These are phyloP conservation scores for Littorina saxatilis DNA, from an alignment of 1,140 invertebrate species.

Conservation along the genomic window DNA sequence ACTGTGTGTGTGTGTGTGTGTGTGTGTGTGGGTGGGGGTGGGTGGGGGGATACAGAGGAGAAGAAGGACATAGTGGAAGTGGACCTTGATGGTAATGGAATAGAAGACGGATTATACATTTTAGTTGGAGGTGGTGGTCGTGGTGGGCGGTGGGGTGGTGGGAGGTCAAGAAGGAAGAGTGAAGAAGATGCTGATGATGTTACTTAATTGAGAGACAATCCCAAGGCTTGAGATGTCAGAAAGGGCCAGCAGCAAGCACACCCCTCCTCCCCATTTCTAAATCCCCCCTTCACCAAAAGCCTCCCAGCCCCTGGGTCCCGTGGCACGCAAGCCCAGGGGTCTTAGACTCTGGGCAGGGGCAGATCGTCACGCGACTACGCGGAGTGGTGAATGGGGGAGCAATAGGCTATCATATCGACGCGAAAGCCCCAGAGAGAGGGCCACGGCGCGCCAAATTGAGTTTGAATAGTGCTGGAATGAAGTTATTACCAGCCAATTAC, in stretches of 20 bases:
- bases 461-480: conserved; percentile 41
- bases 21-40: background rate
- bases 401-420: conserved; percentile 38
- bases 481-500: conserved; percentile 41
- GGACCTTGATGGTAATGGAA: no score
- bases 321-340: conserved; percentile 18
- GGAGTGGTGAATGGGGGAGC: conserved; percentile 21
- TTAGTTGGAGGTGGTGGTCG: no score
- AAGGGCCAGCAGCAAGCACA: background rate
- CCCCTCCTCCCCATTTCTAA: background rate
- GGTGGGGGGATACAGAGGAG: no score
- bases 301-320: background rate
- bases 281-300: no score
- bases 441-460: conserved; percentile 35
- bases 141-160: background rate
- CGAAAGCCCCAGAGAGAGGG: conserved; percentile 16
- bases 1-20: no score
- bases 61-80: no score
- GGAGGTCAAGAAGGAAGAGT: no score
- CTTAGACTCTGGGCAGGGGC: background rate
- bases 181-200: conserved; percentile 14
- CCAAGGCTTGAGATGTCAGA: background rate
- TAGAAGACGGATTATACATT: no score
- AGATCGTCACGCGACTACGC: conserved; percentile 25
- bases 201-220: conserved; percentile 35